A percentile compares a stretch with the other conserved stretches of the same genome.
Evolutionary conservation across 2,113 vertebrate genomes (phyloP).

Genomic region (Pampusana beccarii): DNA sequence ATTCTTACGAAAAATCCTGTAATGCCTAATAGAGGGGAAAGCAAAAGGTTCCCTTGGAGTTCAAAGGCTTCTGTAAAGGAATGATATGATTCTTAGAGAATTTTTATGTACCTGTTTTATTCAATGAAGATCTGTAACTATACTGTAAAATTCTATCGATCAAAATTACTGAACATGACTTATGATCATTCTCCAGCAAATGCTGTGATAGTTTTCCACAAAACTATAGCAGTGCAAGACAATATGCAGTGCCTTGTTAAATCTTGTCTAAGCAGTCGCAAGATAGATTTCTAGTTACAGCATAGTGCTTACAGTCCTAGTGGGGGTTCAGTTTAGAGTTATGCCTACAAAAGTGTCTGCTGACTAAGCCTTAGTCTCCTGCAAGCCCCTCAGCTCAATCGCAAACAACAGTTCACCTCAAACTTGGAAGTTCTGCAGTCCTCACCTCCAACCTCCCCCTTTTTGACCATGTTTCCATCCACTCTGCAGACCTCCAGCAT

Average conservation of each 20-base stretch:
- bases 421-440: background rate
- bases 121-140: background rate
- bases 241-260: background rate
- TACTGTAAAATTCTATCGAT: background rate
- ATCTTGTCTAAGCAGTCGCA: background rate
- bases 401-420: background rate
- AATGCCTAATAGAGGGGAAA: background rate
- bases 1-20: background rate
- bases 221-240: background rate
- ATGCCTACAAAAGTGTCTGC: background rate
- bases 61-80: background rate
- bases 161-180: background rate
- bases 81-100: background rate
- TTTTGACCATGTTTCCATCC: background rate
- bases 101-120: background rate
- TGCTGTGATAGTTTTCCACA: background rate
- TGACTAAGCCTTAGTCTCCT: background rate
- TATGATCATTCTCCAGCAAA: background rate
- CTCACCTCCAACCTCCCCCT: background rate
- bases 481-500: background rate
- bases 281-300: background rate
- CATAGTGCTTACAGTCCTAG: background rate
- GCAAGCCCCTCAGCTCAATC: fast-evolving
- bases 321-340: background rate
- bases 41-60: background rate